Percentiles rank a stretch among this genome's conserved stretches.
These are phyloP conservation scores for Monopis laevigella DNA, from an alignment of 2,888 invertebrate genomes.

Conservation along the genomic window DNA sequence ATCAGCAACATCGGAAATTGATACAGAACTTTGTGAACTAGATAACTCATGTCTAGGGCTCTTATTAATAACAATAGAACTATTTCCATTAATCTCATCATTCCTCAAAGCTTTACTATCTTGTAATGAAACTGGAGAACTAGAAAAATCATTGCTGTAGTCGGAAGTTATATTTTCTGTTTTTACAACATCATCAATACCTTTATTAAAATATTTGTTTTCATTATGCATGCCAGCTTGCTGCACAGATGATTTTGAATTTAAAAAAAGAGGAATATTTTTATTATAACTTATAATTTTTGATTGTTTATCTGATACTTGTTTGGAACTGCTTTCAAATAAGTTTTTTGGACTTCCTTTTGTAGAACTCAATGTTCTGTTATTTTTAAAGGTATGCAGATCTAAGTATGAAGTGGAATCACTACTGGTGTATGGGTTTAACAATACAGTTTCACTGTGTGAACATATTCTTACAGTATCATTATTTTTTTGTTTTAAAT, in stretches of 20 bases:
- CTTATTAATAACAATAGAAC: neutral
- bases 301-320: too few species aligned
- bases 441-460: neutral
- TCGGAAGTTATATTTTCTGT: slow-evolving; percentile 40
- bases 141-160: slow-evolving; percentile 45
- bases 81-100: slow-evolving; percentile 7
- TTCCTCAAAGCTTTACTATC: slow-evolving; percentile 1
- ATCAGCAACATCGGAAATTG: slow-evolving; percentile 55
- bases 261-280: too few species aligned
- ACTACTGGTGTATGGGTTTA: slow-evolving; percentile 28
- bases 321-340: too few species aligned
- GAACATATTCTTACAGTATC: neutral
- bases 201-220: neutral
- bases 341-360: too few species aligned
- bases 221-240: neutral
- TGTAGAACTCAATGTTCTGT: too few species aligned
- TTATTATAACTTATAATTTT: too few species aligned
- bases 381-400: slow-evolving; percentile 23
- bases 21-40: slow-evolving; percentile 49
- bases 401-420: slow-evolving; percentile 55
- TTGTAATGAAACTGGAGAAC: neutral
- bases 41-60: slow-evolving; percentile 2
- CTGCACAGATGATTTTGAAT: neutral
- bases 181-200: slow-evolving; percentile 20
- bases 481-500: slow-evolving; percentile 32